These are phyloP conservation scores for Rhea pennata DNA, from an alignment of 2,113 vertebrate genomes.

Conservation along the genomic window DNA sequence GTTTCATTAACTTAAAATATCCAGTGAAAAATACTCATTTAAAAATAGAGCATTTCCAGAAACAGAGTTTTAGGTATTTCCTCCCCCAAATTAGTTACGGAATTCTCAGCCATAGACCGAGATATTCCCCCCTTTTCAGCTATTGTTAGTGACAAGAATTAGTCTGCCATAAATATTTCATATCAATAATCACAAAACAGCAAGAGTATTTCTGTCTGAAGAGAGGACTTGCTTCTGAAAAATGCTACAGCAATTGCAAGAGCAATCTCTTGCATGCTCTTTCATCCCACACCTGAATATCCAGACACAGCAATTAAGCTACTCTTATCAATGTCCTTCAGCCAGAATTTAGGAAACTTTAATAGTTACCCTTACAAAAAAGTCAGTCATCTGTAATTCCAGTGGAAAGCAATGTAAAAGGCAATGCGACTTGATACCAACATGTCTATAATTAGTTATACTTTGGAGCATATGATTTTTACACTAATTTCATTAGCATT, in stretches of 20 bases:
- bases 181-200: neutral
- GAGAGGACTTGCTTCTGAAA: neutral
- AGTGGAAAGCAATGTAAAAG: neutral
- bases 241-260: neutral
- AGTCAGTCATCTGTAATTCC: neutral
- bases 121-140: neutral
- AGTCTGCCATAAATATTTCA: neutral
- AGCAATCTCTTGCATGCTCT: neutral
- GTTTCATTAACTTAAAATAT: neutral
- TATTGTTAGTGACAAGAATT: neutral
- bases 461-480: neutral
- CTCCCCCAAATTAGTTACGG: neutral
- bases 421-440: neutral
- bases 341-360: neutral
- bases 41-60: neutral
- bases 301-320: neutral
- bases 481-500: neutral
- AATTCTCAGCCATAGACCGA: neutral
- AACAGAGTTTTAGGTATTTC: neutral
- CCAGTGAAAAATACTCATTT: neutral
- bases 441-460: neutral
- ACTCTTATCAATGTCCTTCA: neutral
- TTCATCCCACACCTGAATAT: neutral
- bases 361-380: neutral
- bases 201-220: neutral